Percentiles rank a stretch among this genome's conserved stretches.
These are phyloP conservation scores for Furcifer pardalis DNA, from an alignment of 2,797 vertebrate species.

Conservation along the genomic window DNA sequence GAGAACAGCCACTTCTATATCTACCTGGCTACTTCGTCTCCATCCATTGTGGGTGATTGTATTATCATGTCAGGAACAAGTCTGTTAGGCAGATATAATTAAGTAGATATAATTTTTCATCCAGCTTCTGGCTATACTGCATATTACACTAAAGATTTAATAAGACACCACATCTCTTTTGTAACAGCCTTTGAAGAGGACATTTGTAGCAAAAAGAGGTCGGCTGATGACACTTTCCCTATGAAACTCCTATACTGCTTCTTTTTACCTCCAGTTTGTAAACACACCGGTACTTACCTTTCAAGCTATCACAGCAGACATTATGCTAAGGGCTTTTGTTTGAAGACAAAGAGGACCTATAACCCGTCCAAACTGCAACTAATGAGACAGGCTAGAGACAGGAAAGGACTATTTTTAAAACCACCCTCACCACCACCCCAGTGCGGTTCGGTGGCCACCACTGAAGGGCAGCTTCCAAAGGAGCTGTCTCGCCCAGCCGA, in stretches of 20 bases:
- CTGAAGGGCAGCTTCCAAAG: too few species aligned
- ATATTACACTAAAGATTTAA: background rate
- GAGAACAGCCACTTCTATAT: background rate
- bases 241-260: background rate
- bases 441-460: too few species aligned
- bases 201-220: background rate
- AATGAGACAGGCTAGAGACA: too few species aligned
- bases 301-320: background rate
- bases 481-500: too few species aligned
- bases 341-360: background rate
- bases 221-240: background rate
- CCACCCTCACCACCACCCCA: too few species aligned
- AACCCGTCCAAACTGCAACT: background rate
- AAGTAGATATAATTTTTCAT: background rate
- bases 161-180: background rate
- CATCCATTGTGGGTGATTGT: background rate
- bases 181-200: background rate
- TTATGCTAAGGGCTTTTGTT: background rate
- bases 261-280: background rate
- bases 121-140: background rate
- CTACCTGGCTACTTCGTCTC: background rate
- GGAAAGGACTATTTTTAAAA: too few species aligned
- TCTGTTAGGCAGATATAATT: background rate
- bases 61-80: background rate
- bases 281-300: background rate